Percentiles rank a stretch among this genome's conserved stretches.
Evolutionary conservation across 2,113 vertebrate species (phyloP).

Genomic region (Xenopus borealis): DNA sequence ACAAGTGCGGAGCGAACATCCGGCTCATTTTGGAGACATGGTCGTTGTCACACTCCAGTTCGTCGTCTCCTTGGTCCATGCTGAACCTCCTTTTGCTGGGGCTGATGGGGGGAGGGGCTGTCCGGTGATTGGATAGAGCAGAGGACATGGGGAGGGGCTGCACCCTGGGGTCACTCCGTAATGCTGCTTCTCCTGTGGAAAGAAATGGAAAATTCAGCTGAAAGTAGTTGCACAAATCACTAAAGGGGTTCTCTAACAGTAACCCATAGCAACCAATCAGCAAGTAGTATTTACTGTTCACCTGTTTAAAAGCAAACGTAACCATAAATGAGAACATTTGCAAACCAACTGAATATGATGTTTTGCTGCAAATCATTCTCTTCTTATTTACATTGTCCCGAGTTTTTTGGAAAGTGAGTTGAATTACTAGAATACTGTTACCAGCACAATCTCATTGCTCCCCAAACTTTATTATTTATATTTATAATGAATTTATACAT

Average conservation of each 20-base stretch:
- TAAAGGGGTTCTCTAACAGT: not conserved
- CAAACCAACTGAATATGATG: too few relatives aligned
- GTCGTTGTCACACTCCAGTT: conserved; percentile 86
- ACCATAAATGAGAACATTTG: too few relatives aligned
- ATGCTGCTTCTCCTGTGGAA: conserved; percentile 86
- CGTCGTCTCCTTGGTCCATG: conserved; percentile 82
- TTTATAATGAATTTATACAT: too few relatives aligned
- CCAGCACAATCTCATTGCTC: too few relatives aligned
- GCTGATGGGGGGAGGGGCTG: conserved; percentile 93
- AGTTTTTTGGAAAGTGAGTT: too few relatives aligned
- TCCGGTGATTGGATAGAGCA: conserved; percentile 82
- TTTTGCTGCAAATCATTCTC: too few relatives aligned
- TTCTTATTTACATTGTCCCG: too few relatives aligned
- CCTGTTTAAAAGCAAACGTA: not conserved
- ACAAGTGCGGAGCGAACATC: conserved; percentile 86
- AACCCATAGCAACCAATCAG: not conserved
- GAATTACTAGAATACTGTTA: too few relatives aligned
- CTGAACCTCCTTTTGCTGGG: conserved; percentile 92
- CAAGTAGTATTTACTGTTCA: not conserved
- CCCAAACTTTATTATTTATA: too few relatives aligned
- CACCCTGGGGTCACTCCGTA: conserved; percentile 89
- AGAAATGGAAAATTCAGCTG: not conserved
- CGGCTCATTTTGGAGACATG: conserved; percentile 93
- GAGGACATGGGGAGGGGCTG: conserved; percentile 84
- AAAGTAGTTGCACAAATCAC: not conserved